These are phyloP conservation scores for Heterocephalus glaber DNA, from an alignment of 2,113 vertebrate genomes.

Conservation along the genomic window DNA sequence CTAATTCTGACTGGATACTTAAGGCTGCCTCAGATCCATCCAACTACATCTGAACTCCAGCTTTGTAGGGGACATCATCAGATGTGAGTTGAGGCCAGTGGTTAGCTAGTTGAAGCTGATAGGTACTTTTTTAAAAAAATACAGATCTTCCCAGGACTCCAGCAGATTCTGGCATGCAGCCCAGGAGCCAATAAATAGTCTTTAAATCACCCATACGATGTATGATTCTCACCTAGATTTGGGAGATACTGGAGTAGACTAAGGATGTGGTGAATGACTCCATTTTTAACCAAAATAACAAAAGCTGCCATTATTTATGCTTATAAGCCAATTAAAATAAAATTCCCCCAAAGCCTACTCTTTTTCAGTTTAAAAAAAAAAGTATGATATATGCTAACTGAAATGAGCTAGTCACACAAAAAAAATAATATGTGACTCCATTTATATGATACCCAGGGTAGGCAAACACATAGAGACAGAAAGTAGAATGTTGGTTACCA, in stretches of 20 bases:
- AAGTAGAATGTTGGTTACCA: not conserved
- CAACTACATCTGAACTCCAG: not conserved
- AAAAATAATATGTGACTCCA: not conserved
- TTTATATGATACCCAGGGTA: not conserved
- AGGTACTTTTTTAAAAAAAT: not conserved
- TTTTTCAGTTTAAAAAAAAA: not conserved
- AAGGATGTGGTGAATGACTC: not conserved
- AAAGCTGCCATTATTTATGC: not conserved
- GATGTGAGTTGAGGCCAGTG: not conserved
- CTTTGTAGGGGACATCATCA: not conserved
- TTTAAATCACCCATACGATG: not conserved
- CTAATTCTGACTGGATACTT: not conserved
- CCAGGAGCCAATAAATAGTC: not conserved
- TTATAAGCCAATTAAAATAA: constrained; percentile 12
- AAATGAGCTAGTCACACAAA: not conserved
- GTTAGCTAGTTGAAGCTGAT: not conserved
- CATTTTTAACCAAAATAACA: constrained; percentile 12
- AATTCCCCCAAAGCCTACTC: not conserved
- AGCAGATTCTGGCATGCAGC: not conserved
- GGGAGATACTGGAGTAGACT: not conserved
- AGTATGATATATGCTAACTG: not conserved
- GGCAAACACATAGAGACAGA: not conserved
- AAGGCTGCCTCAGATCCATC: not conserved
- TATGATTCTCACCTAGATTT: not conserved
- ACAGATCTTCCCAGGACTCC: not conserved